Conservation (phyloP, 2,113 vertebrate species). For the Pomatostomus ruficeps region DNA sequence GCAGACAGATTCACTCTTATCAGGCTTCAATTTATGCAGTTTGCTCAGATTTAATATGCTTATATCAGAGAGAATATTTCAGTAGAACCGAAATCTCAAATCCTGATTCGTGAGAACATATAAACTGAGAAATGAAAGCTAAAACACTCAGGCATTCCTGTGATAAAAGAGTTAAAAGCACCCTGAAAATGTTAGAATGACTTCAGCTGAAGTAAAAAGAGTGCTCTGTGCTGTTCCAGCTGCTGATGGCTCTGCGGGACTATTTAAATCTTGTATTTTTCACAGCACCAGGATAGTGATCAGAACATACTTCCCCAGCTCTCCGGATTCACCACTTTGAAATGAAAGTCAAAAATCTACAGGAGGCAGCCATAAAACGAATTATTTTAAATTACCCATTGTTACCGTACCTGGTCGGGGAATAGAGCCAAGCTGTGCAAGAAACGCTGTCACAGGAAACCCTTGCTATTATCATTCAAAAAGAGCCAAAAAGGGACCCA, state of each 20-base stretch:
- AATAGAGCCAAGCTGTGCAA: slow-evolving; percentile 55
- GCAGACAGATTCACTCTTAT: not conserved
- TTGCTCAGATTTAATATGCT: not conserved
- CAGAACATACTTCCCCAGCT: slow-evolving; percentile 29
- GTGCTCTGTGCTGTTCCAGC: slow-evolving; percentile 24
- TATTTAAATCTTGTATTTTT: slow-evolving; percentile 30
- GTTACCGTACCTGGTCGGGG: slow-evolving; percentile 34
- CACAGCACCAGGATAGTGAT: slow-evolving; percentile 35
- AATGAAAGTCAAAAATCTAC: slow-evolving; percentile 52
- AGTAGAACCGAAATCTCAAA: not conserved
- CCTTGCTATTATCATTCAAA: slow-evolving; percentile 19
- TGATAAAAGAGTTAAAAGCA: slow-evolving; percentile 32
- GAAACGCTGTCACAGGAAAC: slow-evolving; percentile 49
- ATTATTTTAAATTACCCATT: slow-evolving; percentile 64
- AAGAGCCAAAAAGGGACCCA: not conserved
- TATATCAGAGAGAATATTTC: not conserved
- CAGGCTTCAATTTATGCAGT: not conserved
- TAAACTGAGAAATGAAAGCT: not conserved
- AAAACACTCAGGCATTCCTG: not conserved
- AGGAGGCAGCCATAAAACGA: slow-evolving; percentile 54
- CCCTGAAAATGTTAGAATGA: not conserved
- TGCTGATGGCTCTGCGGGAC: slow-evolving; percentile 43
- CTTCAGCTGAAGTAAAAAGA: not conserved
- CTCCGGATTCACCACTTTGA: slow-evolving; percentile 29
- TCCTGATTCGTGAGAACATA: not conserved